Percentiles rank a stretch among this genome's conserved stretches.
Conservation (phyloP, 2,113 vertebrate genomes). For the Nothocercus julius region DNA sequence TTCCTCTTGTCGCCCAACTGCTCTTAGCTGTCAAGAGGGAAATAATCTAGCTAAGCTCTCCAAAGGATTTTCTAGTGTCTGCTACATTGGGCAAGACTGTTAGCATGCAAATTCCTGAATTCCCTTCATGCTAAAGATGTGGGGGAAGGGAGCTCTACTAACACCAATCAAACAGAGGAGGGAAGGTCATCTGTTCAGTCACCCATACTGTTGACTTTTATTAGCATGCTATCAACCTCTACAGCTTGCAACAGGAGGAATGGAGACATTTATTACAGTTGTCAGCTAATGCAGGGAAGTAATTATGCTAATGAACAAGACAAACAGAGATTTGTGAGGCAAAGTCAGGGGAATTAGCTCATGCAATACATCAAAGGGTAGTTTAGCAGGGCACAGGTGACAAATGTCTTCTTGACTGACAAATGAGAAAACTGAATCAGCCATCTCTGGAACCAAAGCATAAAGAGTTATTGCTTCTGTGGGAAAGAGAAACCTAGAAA, state of each 20-base stretch:
- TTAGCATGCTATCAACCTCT: background rate
- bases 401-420: background rate
- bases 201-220: background rate
- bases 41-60: background rate
- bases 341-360: background rate
- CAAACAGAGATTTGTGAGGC: constrained; percentile 21
- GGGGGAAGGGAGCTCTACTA: background rate
- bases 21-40: background rate
- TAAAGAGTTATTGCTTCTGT: background rate
- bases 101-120: background rate
- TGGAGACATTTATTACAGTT: background rate
- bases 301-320: constrained; percentile 51
- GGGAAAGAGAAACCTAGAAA: background rate
- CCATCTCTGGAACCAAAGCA: background rate
- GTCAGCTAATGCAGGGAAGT: background rate
- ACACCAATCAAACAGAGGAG: background rate
- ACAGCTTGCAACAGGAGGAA: background rate
- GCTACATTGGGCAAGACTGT: background rate
- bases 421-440: background rate
- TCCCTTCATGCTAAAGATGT: background rate
- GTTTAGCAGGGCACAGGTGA: background rate
- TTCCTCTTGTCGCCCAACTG: background rate
- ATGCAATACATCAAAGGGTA: background rate
- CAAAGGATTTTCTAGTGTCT: background rate
- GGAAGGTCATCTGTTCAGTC: background rate